Evolutionary conservation across 2,113 vertebrate genomes (phyloP).

Genomic region (Calidris pugnax): DNA sequence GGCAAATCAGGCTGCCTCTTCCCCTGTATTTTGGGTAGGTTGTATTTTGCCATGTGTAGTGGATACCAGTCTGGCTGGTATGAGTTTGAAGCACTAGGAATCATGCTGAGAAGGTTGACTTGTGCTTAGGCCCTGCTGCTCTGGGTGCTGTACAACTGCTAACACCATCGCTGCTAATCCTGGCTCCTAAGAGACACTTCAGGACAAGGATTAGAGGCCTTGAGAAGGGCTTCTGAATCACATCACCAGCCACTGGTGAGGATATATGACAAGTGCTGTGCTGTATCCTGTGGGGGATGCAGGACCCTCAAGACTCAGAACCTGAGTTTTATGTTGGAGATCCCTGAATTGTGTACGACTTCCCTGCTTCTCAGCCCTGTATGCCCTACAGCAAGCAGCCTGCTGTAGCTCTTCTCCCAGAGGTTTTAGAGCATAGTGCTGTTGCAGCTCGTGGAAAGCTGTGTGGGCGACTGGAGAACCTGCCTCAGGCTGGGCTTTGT

Average conservation of each 20-base stretch:
- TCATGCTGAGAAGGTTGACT: neutral
- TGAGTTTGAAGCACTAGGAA: neutral
- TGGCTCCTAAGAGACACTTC: neutral
- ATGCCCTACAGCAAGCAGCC: neutral
- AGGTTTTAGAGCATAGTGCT: neutral
- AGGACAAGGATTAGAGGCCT: neutral
- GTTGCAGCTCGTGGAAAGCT: neutral
- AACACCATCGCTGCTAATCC: neutral
- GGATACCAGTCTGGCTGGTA: neutral
- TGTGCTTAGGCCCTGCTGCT: neutral
- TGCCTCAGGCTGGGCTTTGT: neutral
- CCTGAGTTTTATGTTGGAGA: neutral
- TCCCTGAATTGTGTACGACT: neutral
- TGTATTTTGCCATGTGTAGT: neutral
- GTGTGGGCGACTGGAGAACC: neutral
- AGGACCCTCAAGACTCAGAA: neutral
- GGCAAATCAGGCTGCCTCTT: neutral
- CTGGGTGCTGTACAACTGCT: neutral
- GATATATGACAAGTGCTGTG: neutral
- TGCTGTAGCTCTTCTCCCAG: neutral
- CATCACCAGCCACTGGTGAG: neutral
- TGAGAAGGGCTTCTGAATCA: neutral
- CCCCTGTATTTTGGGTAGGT: too few species aligned
- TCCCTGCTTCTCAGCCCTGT: neutral
- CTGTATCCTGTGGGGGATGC: accelerated